Conservation (phyloP, 1,140 invertebrate species). For the Cataglyphis hispanica region DNA sequence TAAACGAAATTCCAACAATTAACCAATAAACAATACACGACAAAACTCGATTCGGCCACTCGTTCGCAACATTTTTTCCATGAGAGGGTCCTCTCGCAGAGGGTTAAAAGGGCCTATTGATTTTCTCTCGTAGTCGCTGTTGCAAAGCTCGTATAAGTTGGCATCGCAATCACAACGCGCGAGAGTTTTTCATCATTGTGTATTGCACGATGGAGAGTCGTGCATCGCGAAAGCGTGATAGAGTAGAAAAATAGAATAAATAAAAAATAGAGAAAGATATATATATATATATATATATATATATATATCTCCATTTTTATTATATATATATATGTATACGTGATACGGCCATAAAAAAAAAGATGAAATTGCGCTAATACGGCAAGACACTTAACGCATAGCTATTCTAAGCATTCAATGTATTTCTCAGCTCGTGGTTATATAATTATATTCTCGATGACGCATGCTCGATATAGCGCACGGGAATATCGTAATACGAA, state of each 20-base stretch:
- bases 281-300: too few relatives aligned
- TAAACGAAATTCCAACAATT: conserved; percentile 5
- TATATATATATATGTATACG: too few relatives aligned
- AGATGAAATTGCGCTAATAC: background rate
- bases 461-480: background rate
- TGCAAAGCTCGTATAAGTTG: conserved; percentile 44
- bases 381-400: background rate
- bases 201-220: background rate
- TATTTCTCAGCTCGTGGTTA: conserved; percentile 25
- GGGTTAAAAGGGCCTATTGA: conserved; percentile 56
- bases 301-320: too few relatives aligned
- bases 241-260: background rate
- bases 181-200: conserved; percentile 43
- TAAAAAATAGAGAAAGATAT: conserved; percentile 10
- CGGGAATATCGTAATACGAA: conserved; percentile 11
- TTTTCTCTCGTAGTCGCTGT: conserved; percentile 39
- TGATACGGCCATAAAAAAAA: background rate
- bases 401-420: conserved; percentile 1
- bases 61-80: conserved; percentile 10
- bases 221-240: background rate
- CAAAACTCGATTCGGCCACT: conserved; percentile 2
- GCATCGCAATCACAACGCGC: background rate
- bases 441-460: conserved; percentile 12
- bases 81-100: background rate
- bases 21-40: conserved; percentile 45